Conservation (phyloP, 1,140 invertebrate species). For the Marisa cornuarietis region DNA sequence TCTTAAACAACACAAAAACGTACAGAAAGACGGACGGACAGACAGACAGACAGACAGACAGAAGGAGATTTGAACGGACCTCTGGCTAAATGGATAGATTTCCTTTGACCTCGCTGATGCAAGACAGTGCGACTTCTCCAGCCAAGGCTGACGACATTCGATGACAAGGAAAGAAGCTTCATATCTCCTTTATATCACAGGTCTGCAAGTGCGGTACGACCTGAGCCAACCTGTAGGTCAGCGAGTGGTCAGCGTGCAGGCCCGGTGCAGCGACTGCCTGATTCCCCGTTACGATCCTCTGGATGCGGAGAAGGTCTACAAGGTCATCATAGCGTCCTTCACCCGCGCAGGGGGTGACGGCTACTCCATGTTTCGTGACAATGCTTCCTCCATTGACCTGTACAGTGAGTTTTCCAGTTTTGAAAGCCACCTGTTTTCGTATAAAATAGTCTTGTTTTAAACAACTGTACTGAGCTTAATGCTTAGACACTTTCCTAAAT, state of each 20-base stretch:
- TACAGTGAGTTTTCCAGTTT: constrained; percentile 27
- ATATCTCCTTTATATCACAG: constrained; percentile 28
- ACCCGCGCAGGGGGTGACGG: constrained; percentile 76
- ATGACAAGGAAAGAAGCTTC: too few species aligned
- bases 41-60: constrained; percentile 1
- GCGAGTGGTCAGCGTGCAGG: constrained; percentile 32
- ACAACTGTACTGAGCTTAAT: too few species aligned
- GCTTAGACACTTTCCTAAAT: too few species aligned
- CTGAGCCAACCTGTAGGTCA: constrained; percentile 64
- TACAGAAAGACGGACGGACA: neutral
- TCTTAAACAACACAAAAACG: neutral
- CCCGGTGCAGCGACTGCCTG: constrained; percentile 35
- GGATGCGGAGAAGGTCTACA: constrained; percentile 37
- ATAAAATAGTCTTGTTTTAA: too few species aligned
- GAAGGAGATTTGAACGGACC: neutral
- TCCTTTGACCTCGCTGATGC: too few species aligned
- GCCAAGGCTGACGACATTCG: too few species aligned
- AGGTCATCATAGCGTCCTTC: constrained; percentile 69
- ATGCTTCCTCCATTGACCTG: constrained; percentile 27
- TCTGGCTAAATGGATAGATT: too few species aligned
- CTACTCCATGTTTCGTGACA: constrained; percentile 59
- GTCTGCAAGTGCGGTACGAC: constrained; percentile 70
- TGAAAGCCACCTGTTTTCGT: too few species aligned
- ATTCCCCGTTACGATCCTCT: constrained; percentile 63
- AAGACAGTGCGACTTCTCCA: too few species aligned